Evolutionary conservation across 2,797 vertebrate genomes (phyloP), one percentile per base, ranked within the genome.

Genomic region (Spinibarbus caldwelli): DNA sequence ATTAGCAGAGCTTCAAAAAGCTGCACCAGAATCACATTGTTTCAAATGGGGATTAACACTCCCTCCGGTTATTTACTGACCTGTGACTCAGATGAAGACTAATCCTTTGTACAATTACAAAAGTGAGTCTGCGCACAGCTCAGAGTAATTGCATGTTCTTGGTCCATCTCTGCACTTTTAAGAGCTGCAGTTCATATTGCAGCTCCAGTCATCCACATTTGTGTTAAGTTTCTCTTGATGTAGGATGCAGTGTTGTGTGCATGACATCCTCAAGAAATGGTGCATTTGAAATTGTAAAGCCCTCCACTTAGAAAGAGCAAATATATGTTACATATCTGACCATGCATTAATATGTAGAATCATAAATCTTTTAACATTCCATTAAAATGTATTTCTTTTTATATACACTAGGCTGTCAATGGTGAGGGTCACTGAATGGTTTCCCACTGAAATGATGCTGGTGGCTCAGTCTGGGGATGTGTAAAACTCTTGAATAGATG

Each of bases 91-190:
- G 82, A 73, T 72, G 82, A 45, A 38, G 26, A 6, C 66, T 90
- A 90, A 90, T 89, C 87, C 89, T 75, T 59, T 73, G 38, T 89
- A 83, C 84, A 78, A 89, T 88, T 86, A 85, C 29, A 70, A 78
- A 23, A 79, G 67, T 89, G 72, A 86, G 62, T 81, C 84, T 64
- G 47, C 15, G 75, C 78, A 78, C 68, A 80, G 83, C 87, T 78
- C 72, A 54, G 84, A 66, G 87, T 90, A 86, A 88, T 91, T 84
- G 88, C 77, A 84, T 84, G 82, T 72, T 67, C 66, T 84, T 71
- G 34, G 84, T 23, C 21, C 72, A 64, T 52, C 75, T 41, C 57
- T 41, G 49, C 54, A 45, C 73, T 38, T 34, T 29, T 31, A 68
- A 84, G 36, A 84, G 49, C 45, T 57, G 47, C 73, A 70, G 36